Base-by-base conservation (phyloP, 2,888 invertebrate species). In the Diaperis boleti region DNA sequence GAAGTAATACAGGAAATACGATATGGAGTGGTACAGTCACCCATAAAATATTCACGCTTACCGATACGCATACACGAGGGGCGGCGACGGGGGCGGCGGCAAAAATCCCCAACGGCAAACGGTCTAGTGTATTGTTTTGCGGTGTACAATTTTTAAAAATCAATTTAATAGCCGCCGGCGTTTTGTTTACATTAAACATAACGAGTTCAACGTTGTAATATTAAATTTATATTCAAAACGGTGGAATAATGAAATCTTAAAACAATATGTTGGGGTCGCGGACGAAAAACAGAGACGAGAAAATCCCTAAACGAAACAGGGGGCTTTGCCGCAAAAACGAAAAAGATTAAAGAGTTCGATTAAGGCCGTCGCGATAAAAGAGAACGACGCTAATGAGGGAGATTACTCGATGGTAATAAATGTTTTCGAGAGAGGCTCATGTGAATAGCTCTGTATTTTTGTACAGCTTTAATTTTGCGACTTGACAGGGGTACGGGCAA, bases 161-260 rank as follows among this genome's bases (percentile, higher is more conserved):
- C 65, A 66, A 64, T 66, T 66, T 67, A 62, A 14, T 59, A 39
- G 65, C 69, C 65, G 31, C 61, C 54, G 64, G 67, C 64, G 64
- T 57, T 69, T 67, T 64, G 69, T 67, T 69, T 69, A 69, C 67
- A 69, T 69, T 69, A 67, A 65, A 69, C 65, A 59, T 61, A 41
- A 60, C 62, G 56, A 61, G 66, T 61, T 54, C 54, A 42, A 56
- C 61, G 54, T 61, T 59, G 64, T 60, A 66, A 64, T 66, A 61
- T 60, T 55, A 54, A 62, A 55, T 62, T 62, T 62, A 62, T 49
- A 62, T 56, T 56, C 56, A 49, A 62, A 62, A 61, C 59, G 52
- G 31, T 18, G 49, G 59, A 49, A 49, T 59, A 59, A 59, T 59
- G 59, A 52, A 50, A 50, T 59, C 52, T 44, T 59, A 35, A 59